Base-by-base conservation (phyloP, 1,140 invertebrate species). In the Oryctes rhinoceros region DNA sequence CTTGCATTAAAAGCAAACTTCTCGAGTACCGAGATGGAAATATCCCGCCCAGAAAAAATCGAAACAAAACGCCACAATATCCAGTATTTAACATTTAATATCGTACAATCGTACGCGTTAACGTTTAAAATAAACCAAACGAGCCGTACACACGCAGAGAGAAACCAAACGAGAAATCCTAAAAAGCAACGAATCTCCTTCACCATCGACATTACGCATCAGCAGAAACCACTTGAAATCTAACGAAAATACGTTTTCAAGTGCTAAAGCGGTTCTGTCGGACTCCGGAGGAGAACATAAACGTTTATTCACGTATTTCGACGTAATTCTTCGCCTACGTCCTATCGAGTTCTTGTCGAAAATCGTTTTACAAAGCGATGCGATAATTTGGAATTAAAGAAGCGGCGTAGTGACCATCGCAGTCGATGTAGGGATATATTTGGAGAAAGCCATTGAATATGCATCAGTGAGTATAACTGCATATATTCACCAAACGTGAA, bases 221-320 rank as follows among this genome's bases (percentile, higher is more conserved):
- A 15, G 30, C 65, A 71, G 65, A 71, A 71, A 71, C 65, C 65
- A 71, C 65, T 71, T 71, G 65, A 71, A 59, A 71, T 71, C 24
- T 24, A 24, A 71, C 65, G 18, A 71, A 71, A 71, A 71, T 71
- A 71, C 65, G 65, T 62, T 7, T 71, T 71, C 65, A 71, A 71
- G 65, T 24, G 35, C 65, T 37, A 30, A 30, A 30, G 24, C 24
- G 2, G 24, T 30, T 30, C 24, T 30, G 24, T 30, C 24, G 24
- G 24, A 30, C 24, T 30, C 24, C 2, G 24, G 24, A 30, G 24
- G 2, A 30, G 24, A 30, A 30, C 2, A 18, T 20, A 24, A 67
- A 24, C 20, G 5, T 44, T 44, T 18, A 30, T 30, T 30, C 24
- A 30, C 24, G 24, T 11, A 20, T 67, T 11, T 67, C 65, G 18